These are phyloP conservation scores for Mamestra configurata DNA, from an alignment of 1,140 invertebrate genomes.

Conservation along the genomic window DNA sequence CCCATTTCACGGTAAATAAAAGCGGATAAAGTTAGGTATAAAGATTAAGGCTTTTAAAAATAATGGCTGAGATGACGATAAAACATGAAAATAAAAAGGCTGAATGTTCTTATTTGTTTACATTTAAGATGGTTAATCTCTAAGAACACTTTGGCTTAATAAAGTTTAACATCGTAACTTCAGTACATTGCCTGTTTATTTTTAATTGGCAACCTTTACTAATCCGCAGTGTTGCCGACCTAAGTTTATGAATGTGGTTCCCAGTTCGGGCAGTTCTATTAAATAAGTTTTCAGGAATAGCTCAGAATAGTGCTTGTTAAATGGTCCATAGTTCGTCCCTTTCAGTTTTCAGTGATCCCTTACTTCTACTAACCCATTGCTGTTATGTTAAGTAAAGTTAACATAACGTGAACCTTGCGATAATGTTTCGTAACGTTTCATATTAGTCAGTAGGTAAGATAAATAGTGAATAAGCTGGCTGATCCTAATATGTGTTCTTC, in stretches of 20 bases:
- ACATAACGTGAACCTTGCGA: too few species aligned
- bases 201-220: slow-evolving; percentile 18
- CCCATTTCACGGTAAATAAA: slow-evolving; percentile 48
- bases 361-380: background rate
- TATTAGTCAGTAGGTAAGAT: background rate
- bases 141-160: slow-evolving; percentile 5
- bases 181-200: background rate
- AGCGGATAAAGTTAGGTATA: slow-evolving; percentile 41
- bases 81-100: slow-evolving; percentile 39
- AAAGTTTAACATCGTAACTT: slow-evolving; percentile 13
- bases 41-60: slow-evolving; percentile 50
- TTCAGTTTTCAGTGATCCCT: background rate
- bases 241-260: background rate
- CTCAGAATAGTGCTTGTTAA: background rate
- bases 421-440: background rate
- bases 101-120: slow-evolving; percentile 40
- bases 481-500: slow-evolving; percentile 1
- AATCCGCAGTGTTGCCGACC: background rate
- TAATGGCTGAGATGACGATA: slow-evolving; percentile 41
- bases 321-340: background rate
- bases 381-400: background rate
- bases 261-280: background rate
- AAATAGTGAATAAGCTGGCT: background rate
- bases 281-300: slow-evolving; percentile 4
- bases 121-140: slow-evolving; percentile 34